Conservation (phyloP, 2,113 vertebrate species). For the Origma solitaria region DNA sequence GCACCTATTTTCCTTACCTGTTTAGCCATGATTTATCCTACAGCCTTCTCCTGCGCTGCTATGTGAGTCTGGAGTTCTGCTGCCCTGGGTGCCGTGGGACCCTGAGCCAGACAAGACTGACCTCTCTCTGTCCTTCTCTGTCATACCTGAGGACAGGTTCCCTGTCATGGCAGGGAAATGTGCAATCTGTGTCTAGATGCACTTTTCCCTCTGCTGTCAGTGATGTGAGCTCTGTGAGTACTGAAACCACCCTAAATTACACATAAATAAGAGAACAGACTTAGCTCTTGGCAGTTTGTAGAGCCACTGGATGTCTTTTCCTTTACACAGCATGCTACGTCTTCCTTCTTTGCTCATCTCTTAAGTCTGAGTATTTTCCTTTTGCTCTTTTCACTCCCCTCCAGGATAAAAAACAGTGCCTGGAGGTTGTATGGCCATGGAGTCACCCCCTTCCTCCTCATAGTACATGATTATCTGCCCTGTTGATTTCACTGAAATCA, state of each 20-base stretch:
- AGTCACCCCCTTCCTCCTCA: neutral
- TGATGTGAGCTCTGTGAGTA: neutral
- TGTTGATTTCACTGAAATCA: neutral
- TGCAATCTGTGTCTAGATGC: neutral
- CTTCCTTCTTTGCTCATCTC: neutral
- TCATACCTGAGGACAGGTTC: neutral
- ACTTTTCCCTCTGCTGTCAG: neutral
- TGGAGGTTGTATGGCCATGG: neutral
- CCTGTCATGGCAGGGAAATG: accelerated
- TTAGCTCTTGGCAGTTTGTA: neutral
- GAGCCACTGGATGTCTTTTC: neutral
- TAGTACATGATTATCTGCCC: neutral
- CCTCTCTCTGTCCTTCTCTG: neutral
- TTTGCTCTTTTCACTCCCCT: neutral
- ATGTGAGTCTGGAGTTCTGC: neutral
- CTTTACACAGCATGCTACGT: neutral
- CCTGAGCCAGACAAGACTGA: neutral
- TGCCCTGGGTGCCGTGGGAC: neutral
- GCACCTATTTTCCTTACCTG: neutral
- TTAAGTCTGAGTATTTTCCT: neutral
- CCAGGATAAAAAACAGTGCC: neutral
- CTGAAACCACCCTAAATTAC: neutral
- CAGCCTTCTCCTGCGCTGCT: neutral
- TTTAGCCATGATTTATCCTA: neutral
- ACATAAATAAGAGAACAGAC: neutral